Evolutionary conservation across 2,113 vertebrate genomes (phyloP).

Genomic region (Limnothrissa miodon): DNA sequence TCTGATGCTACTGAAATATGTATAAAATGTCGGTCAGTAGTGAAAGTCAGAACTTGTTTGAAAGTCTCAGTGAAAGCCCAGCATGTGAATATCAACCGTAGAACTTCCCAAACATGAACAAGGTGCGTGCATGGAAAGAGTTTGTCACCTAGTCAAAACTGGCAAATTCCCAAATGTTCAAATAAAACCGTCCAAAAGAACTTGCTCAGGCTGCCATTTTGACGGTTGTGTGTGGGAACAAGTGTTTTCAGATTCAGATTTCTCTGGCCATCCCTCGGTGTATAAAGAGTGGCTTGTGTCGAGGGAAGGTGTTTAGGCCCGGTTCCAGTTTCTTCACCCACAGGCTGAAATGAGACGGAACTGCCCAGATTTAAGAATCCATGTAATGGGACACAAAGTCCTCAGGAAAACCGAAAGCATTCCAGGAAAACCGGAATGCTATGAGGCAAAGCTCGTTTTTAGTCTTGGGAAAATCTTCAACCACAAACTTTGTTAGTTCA

Average conservation of each 20-base stretch:
- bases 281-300: not conserved
- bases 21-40: not conserved
- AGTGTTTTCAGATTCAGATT: not conserved
- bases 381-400: constrained; percentile 7
- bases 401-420: constrained; percentile 4
- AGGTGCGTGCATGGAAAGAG: not conserved
- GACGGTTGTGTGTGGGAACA: not conserved
- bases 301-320: not conserved
- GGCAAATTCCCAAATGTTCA: not conserved
- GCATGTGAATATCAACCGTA: not conserved
- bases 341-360: constrained; percentile 2
- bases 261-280: not conserved
- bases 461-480: not conserved
- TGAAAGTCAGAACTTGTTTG: not conserved
- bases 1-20: not conserved
- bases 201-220: not conserved
- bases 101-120: not conserved
- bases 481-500: not conserved
- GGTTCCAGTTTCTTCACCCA: not conserved
- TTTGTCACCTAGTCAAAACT: not conserved
- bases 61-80: not conserved
- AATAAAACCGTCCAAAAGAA: not conserved
- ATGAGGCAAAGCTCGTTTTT: not conserved
- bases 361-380: not conserved
- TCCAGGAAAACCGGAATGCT: not conserved